These are phyloP conservation scores for Opisthograptis luteolata DNA, from an alignment of 2,888 invertebrate species.

Conservation along the genomic window DNA sequence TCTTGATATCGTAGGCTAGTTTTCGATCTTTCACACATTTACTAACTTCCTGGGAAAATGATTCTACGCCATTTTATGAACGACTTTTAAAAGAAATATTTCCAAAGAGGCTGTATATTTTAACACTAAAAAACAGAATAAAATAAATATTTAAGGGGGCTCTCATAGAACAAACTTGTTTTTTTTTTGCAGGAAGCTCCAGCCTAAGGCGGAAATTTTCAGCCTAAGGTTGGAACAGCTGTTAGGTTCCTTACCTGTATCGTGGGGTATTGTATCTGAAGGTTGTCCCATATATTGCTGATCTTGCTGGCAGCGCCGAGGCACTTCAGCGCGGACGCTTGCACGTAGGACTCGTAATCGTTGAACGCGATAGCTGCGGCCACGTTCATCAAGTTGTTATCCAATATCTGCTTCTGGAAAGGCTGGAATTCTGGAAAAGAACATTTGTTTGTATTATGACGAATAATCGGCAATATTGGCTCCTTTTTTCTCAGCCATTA, in stretches of 20 bases:
- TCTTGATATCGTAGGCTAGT: background rate
- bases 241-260: conserved; percentile 80
- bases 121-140: no score
- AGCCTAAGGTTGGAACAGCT: conserved; percentile 10
- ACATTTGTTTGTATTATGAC: no score
- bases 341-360: conserved; percentile 90
- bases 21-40: no score
- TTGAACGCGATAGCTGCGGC: conserved; percentile 86
- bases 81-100: no score
- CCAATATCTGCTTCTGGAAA: conserved; percentile 88
- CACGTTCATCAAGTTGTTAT: conserved; percentile 86
- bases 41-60: no score
- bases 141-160: no score
- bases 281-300: conserved; percentile 86
- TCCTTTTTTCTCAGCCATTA: background rate
- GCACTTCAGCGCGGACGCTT: conserved; percentile 90
- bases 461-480: no score
- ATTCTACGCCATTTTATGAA: no score
- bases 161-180: no score
- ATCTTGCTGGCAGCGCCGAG: conserved; percentile 87
- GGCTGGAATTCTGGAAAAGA: conserved; percentile 88
- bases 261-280: conserved; percentile 79
- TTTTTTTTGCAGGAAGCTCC: no score
- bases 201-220: no score
- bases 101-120: no score